These are phyloP conservation scores for Caenorhabditis wallacei DNA, from an alignment of 2,888 invertebrate genomes.

Conservation along the genomic window DNA sequence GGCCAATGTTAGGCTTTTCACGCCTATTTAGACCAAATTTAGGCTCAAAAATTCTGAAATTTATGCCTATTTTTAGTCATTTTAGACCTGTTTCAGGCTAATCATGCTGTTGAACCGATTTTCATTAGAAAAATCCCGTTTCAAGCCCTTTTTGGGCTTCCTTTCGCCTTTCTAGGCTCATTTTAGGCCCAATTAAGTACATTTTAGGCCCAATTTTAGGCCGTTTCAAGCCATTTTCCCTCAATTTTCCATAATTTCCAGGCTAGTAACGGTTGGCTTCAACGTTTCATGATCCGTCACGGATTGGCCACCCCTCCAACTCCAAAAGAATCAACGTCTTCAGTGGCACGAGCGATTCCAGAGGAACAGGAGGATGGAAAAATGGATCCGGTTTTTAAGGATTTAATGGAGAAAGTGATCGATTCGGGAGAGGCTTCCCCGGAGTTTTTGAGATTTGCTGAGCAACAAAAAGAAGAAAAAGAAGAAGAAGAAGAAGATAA, in stretches of 20 bases:
- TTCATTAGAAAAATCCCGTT: not conserved
- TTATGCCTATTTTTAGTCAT: not conserved
- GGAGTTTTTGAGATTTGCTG: not conserved
- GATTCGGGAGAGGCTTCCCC: too few species aligned
- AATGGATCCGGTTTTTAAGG: not conserved
- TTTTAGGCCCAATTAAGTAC: not conserved
- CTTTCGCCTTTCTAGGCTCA: not conserved
- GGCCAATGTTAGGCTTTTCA: too few species aligned
- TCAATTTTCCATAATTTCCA: conserved; percentile 1
- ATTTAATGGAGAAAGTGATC: too few species aligned
- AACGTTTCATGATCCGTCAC: conserved; percentile 26
- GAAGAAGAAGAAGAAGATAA: not conserved
- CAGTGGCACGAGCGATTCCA: too few species aligned
- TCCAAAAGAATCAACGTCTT: not conserved
- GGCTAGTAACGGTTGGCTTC: conserved; percentile 36
- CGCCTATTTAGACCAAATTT: too few species aligned
- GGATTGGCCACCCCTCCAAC: not conserved
- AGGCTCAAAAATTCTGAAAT: not conserved
- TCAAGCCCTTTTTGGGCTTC: too few species aligned
- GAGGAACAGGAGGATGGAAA: not conserved
- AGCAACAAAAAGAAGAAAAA: not conserved
- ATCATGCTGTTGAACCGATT: too few species aligned
- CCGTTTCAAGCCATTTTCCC: not conserved
- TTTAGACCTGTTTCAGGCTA: not conserved
- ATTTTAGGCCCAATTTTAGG: not conserved